Evolutionary conservation across 2,888 invertebrate species (phyloP), one percentile per base, ranked within the genome.

Genomic region (Philopedon plagiatum): DNA sequence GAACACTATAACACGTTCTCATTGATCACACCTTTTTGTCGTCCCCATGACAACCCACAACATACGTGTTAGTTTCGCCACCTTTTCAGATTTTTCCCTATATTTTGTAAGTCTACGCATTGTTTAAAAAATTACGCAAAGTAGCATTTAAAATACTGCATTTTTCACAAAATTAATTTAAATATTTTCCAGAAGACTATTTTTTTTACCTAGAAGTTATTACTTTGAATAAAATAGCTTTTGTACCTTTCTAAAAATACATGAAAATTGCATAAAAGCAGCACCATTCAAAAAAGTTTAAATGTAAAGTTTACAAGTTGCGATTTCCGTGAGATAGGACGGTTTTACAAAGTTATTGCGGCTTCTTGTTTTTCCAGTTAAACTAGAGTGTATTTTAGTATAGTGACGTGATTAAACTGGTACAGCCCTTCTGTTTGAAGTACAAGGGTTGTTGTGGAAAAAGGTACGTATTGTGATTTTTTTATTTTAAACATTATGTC

Each of bases 11-110:
- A n/a, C n/a, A 15, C 23, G 34, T 26, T 37, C 51, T 54, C 74
- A 82, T 82, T 81, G 82, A 82, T 82, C 80, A 81, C 82, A 80
- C 82, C 81, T 80, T 76, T 74, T 49, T 21, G 23, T 18, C 56
- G 81, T 80, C 75, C 61, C 79, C 80, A 81, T 82, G 76, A 80
- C 73, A 78, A 82, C 80, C 37, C 58, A 58, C 23, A 56, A 56
- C 63, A 51, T 41, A 76, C 78, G 81, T 81, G 81, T 78, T 77
- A 77, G 74, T 76, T 78, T 77, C 76, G 74, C 62, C 78, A 77
- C 77, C 62, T 68, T 19, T 18, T 7, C n/a, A n/a, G 18, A 34
- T 15, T 23, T 21, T 23, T 21, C 23, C 23, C n/a, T 8, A 19
- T 21, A 21, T 11, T 19, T 19, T 41, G 8, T 46, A 11, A 46